Percentiles rank a stretch among this genome's conserved stretches.
These are phyloP conservation scores for Pygocentrus nattereri DNA, from an alignment of 2,797 vertebrate species.

Conservation along the genomic window DNA sequence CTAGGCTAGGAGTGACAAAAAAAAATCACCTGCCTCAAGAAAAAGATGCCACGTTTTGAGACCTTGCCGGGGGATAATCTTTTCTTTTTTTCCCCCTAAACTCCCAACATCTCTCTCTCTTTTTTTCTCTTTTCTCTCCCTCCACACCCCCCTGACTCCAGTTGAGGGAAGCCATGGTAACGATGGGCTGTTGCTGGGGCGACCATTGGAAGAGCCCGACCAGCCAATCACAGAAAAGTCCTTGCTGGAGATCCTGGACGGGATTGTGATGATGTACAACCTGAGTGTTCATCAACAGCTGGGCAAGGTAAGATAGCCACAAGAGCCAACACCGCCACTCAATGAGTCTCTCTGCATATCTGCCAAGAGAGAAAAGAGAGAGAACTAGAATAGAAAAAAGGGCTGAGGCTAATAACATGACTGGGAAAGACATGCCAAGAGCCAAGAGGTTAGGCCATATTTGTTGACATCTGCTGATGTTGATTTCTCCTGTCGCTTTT, in stretches of 20 bases:
- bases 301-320: constrained; percentile 86
- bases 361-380: not conserved
- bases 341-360: not conserved
- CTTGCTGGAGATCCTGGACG: constrained; percentile 92
- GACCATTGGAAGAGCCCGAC: constrained; percentile 89
- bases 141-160: constrained; percentile 63
- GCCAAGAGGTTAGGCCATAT: not conserved
- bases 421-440: not conserved
- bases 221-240: constrained; percentile 93
- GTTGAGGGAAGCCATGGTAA: constrained; percentile 94
- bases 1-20: constrained; percentile 21
- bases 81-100: constrained; percentile 17
- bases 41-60: constrained; percentile 22
- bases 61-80: constrained; percentile 26
- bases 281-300: constrained; percentile 98
- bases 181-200: constrained; percentile 92
- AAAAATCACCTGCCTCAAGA: constrained; percentile 31
- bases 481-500: not conserved
- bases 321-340: not conserved
- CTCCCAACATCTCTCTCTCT: constrained; percentile 4
- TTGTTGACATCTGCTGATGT: not conserved
- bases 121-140: constrained; percentile 16
- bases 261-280: constrained; percentile 98
- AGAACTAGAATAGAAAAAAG: not conserved
- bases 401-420: not conserved